Percentiles rank a stretch among this genome's conserved stretches.
Evolutionary conservation across 1,140 invertebrate genomes (phyloP).

Genomic region (Antheraea pernyi): DNA sequence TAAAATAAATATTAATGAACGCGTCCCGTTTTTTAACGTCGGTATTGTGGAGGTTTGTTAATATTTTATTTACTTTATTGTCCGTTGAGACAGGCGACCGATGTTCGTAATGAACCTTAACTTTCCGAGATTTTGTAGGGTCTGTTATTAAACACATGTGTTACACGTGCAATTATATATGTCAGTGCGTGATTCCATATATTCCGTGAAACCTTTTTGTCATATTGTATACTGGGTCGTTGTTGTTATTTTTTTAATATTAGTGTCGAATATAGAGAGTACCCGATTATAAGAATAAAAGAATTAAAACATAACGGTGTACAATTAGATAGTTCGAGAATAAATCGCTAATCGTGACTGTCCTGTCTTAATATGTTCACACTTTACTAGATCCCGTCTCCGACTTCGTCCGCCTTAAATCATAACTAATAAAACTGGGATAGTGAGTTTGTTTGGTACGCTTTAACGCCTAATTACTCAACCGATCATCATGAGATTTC

Average conservation of each 20-base stretch:
- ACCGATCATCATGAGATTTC: too few species aligned
- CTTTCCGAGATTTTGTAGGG: constrained; percentile 64
- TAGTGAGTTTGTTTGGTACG: too few species aligned
- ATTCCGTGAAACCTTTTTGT: constrained; percentile 35
- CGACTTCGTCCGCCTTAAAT: too few species aligned
- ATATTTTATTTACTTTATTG: constrained; percentile 72
- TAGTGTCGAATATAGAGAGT: not conserved
- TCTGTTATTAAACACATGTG: constrained; percentile 75
- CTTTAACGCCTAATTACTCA: too few species aligned
- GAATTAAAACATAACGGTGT: too few species aligned
- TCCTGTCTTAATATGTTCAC: too few species aligned
- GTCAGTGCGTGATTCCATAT: constrained; percentile 40
- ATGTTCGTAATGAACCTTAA: constrained; percentile 61
- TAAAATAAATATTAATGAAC: constrained; percentile 65
- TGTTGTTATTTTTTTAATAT: constrained; percentile 35
- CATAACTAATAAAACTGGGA: too few species aligned
- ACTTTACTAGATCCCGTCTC: too few species aligned
- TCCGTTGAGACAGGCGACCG: constrained; percentile 36
- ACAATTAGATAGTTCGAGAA: too few species aligned
- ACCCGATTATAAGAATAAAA: too few species aligned
- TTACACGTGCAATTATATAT: constrained; percentile 57
- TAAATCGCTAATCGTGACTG: too few species aligned
- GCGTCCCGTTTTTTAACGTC: constrained; percentile 45
- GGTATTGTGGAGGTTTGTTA: constrained; percentile 58
- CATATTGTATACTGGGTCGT: constrained; percentile 23